These are phyloP conservation scores for Euplexia lucipara DNA, from an alignment of 2,888 invertebrate species.

Conservation along the genomic window DNA sequence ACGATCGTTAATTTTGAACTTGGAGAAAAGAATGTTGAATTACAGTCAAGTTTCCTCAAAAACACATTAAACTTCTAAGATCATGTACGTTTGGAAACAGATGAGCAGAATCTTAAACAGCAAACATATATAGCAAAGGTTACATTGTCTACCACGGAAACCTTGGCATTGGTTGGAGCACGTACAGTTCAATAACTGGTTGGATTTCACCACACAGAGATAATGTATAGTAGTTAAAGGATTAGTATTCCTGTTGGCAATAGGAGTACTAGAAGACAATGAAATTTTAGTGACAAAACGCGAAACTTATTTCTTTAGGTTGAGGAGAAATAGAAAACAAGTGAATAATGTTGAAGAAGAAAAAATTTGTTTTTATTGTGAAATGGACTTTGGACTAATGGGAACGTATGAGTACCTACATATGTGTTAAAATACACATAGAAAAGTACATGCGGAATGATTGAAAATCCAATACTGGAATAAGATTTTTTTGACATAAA, in stretches of 20 bases:
- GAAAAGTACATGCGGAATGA: neutral
- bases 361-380: neutral
- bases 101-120: constrained; percentile 51
- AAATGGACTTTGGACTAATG: neutral
- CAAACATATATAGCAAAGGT: constrained; percentile 34
- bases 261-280: constrained; percentile 27
- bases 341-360: neutral
- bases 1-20: neutral
- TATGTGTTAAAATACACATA: too few species aligned
- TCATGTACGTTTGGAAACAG: neutral
- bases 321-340: neutral
- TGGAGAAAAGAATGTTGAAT: neutral
- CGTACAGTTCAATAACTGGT: constrained; percentile 54
- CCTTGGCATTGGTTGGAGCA: constrained; percentile 53
- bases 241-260: constrained; percentile 42
- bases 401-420: too few species aligned
- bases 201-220: constrained; percentile 33
- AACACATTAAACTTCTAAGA: constrained; percentile 19
- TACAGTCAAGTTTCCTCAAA: neutral
- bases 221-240: constrained; percentile 24
- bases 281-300: too few species aligned
- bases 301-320: too few species aligned
- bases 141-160: constrained; percentile 36
- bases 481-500: neutral
- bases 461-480: neutral